Base-by-base conservation (phyloP, 2,888 invertebrate species). In the Parnassius glacialis region DNA sequence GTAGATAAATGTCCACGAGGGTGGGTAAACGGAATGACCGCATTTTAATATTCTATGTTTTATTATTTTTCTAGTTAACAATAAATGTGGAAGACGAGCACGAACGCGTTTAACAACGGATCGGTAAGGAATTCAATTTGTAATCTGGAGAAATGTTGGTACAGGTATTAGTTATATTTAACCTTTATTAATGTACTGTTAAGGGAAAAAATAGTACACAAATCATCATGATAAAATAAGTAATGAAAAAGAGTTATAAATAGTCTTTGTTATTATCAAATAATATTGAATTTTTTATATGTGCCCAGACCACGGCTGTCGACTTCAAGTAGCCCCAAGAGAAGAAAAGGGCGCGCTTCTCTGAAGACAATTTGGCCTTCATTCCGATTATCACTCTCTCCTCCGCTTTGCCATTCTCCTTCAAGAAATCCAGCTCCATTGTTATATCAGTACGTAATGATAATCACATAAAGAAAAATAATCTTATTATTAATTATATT, bases 371-470 rank as follows among this genome's bases (percentile, higher is more conserved):
- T 16, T 56, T 61, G 56, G 3, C 61, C 61, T 42, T 47, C 44
- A 44, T 13, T 56, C 16, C 52, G 55, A 2, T 51, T 45, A 10
- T 12, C 16, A 13, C 34, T 48, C 2, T 61, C 61, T 10, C 61
- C 61, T 10, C 61, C 61, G 10, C 61, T 57, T 57, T 61, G 52
- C 47, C 42, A 57, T 13, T 61, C 61, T 2, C 57, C 61, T 2
- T 47, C 47, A 43, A 20, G 57, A 9, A 20, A 56, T 41, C 16
- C 20, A 16, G 10, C 34, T 42, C 16, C 52, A 52, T 10, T 42
- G 41, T 20, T 52, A 10, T 11, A 43, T 11, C 43, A 43, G 43
- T 43, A 5, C 7, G 34, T 34, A 34, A 3, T 34, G 7, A 34
- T 34, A 7, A 34, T 34, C 7, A 34, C 34, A 34, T 5, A 34